These are phyloP conservation scores for Lagopus muta DNA, from an alignment of 2,113 vertebrate species.

Conservation along the genomic window DNA sequence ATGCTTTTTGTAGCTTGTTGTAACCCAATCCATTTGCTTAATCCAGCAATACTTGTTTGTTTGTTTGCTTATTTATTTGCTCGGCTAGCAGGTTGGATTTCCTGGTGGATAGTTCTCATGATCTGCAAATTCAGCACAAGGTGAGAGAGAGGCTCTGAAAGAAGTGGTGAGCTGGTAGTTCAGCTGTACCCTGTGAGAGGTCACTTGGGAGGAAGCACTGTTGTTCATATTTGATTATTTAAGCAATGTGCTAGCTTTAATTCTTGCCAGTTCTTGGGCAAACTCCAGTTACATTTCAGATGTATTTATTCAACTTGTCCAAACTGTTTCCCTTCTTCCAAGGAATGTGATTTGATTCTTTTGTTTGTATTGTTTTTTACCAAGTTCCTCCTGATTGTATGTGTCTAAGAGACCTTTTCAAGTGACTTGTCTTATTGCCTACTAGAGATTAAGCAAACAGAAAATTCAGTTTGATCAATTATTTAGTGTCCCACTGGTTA, in stretches of 20 bases:
- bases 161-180: not conserved
- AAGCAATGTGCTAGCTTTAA: not conserved
- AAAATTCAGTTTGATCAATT: not conserved
- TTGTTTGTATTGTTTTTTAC: not conserved
- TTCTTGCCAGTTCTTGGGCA: not conserved
- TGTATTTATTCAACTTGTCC: conserved; percentile 10
- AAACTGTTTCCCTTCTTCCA: not conserved
- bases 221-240: not conserved
- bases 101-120: not conserved
- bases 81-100: not conserved
- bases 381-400: not conserved
- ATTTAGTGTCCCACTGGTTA: not conserved
- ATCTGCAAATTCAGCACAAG: not conserved
- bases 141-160: not conserved
- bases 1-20: not conserved
- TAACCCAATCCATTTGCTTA: not conserved
- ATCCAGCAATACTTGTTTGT: not conserved
- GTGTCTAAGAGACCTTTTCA: not conserved
- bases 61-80: not conserved
- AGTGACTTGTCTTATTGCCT: not conserved
- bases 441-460: not conserved
- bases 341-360: not conserved
- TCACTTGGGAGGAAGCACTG: not conserved
- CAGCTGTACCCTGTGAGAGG: not conserved
- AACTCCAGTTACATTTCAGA: not conserved